Base-by-base conservation (phyloP, 2,797 vertebrate genomes). In the Knipowitschia caucasica region DNA sequence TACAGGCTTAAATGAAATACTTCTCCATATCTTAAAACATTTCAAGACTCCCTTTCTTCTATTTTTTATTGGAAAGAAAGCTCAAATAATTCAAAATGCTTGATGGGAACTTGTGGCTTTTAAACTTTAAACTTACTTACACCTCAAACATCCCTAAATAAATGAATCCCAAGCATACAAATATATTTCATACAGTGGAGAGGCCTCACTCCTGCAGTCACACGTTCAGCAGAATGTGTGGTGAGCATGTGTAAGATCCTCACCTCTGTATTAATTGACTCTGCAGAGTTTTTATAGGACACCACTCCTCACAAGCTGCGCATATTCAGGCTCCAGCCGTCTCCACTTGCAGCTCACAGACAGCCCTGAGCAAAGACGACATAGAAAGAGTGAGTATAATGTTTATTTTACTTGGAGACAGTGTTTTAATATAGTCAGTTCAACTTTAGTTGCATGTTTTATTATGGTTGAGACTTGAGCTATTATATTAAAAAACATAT, bases 201-300 rank as follows among this genome's bases (percentile, higher is more conserved):
- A 21, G 7, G 50, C 21, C 38, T 49, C n/a, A 44, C 3, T 45
- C 3, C 21, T n/a, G 61, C 35, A 62, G 73, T 75, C 79, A 80
- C 58, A 60, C 31, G 78, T 72, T 79, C 46, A 69, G 44, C 46
- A 85, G 80, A 91, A 91, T 89, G 83, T 90, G 64, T 78, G 69
- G 80, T 2, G 20, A 68, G 55, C 61, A 82, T 88, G 85, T 74
- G 71, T 53, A 73, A 51, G 54, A 59, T 67, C 77, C 0, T 43
- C 89, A 87, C 86, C 75, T 78, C 73, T 35, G 64, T 86, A 77
- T 78, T 82, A 91, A 89, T 78, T 86, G 64, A 44, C 54, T 4
- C 49, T 54, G 71, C 49, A 6, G 34, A 44, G 53, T 45, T 64
- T 67, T 69, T 34, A 80, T 62, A 78, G 71, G 73, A 62, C 57